Base-by-base conservation (phyloP, 2,888 invertebrate species). In the Plagodis pulveraria region DNA sequence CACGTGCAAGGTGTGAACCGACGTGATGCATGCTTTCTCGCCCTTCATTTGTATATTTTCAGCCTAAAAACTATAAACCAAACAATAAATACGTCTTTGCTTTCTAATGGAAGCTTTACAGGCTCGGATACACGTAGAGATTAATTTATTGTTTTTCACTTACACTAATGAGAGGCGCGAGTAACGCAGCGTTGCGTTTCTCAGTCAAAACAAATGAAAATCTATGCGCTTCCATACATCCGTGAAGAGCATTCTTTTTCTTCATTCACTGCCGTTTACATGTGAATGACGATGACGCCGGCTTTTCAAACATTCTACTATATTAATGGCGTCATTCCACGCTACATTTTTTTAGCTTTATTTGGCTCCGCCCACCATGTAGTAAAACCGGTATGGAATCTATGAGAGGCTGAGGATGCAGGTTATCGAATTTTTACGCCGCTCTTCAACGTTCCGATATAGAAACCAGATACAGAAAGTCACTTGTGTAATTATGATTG, bases 1-100 rank as follows among this genome's bases (percentile, higher is more conserved):
- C 88, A 87, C 89, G 87, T 86, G 83, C 73, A 82, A 87, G 78
- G 91, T 91, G 91, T 83, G 82, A 89, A 83, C 73, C 72, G 85
- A 91, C 73, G 80, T 70, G 78, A 82, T 80, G 78, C 91, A 89
- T 67, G 75, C 78, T 71, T 78, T 75, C 74, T 73, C 79, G 76
- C 84, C 84, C 85, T 80, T 81, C 83, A 74, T 80, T 84, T 53
- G 57, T 77, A 81, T 86, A 89, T 88, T 89, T 89, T 85, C 84
- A 84, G 80, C 71, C 69, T 72, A 71, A 80, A 80, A 77, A 75
- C 77, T 77, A 69, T 80, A 81, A 85, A 84, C 76, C 76, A 73
- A 79, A 83, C 72, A 83, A 84, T 84, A 83, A 81, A 82, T 79
- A 78, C 74, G 72, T 80, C 78, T 78, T 76, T 76, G 74, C 80